A percentile compares a stretch with the other conserved stretches of the same genome.
Conservation (phyloP, 2,888 invertebrate species). For the Lissonota sp. region DNA sequence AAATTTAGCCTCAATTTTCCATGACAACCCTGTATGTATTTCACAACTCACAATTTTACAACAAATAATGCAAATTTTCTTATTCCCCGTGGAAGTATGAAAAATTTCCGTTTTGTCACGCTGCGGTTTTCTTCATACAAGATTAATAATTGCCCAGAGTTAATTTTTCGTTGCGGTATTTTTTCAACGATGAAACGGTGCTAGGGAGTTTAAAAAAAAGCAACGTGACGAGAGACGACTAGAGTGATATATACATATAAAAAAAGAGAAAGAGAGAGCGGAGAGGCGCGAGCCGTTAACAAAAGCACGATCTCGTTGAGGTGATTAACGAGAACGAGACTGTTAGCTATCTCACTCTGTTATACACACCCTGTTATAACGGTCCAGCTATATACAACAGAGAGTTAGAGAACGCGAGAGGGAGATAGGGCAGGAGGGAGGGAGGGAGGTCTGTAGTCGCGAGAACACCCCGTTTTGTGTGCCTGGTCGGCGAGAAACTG, state of each 20-base stretch:
- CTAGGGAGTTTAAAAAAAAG: conserved; percentile 53
- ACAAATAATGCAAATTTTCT: too few relatives aligned
- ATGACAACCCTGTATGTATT: too few relatives aligned
- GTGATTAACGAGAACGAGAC: conserved; percentile 80
- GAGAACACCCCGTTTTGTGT: conserved; percentile 17
- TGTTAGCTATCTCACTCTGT: conserved; percentile 16
- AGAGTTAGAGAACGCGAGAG: not conserved
- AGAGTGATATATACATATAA: not conserved
- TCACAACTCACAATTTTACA: too few relatives aligned
- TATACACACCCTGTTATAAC: conserved; percentile 63
- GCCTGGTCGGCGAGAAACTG: conserved; percentile 75
- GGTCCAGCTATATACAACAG: conserved; percentile 72
- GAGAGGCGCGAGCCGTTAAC: conserved; percentile 73
- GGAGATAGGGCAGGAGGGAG: too few relatives aligned
- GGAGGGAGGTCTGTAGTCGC: not conserved
- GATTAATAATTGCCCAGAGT: too few relatives aligned
- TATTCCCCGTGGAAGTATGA: too few relatives aligned
- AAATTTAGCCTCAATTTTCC: too few relatives aligned
- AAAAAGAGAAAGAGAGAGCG: not conserved
- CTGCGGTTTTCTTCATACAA: too few relatives aligned
- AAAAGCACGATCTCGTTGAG: conserved; percentile 80
- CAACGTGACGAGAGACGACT: conserved; percentile 58
- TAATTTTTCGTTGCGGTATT: too few relatives aligned
- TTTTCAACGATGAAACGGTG: not conserved
- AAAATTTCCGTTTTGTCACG: too few relatives aligned